Evolutionary conservation across 2,797 vertebrate genomes (phyloP), one percentile per base, ranked within the genome.

Genomic region (Eurystomus glaucurus): DNA sequence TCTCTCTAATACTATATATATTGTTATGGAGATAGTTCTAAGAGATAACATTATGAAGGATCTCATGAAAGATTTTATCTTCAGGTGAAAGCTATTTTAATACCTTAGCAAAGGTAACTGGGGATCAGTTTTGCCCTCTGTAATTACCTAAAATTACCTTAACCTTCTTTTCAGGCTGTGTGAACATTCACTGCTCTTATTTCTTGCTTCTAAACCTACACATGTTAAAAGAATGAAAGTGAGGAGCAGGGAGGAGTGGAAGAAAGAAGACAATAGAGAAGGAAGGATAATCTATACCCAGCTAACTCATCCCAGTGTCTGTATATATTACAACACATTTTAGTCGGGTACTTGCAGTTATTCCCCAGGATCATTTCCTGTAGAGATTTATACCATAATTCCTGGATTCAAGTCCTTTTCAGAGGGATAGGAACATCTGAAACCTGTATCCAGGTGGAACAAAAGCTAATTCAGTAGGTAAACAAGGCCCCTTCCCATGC

Each of bases 11-110:
- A 91, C 87, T 87, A 61, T 89, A 94, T 91, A 89, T 93, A 96
- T 94, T 96, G 77, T 97, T 96, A 94, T 66, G 66, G 77, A 97
- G 97, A 78, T 94, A 41, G 62, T 93, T 97, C 74, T 74, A 60
- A 76, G 70, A 85, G 93, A 91, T 94, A 92, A 89, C 55, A 80
- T 94, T 94, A 89, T 88, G 68, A 96, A 94, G 54, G 22, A 82
- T 92, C 75, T 96, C 91, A 93, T 85, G 90, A 96, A 96, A 97
- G 83, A 95, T 93, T 75, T 92, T 97, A 95, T 93, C 93, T 94
- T 93, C 81, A 31, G 83, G 75, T 85, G 88, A 92, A 96, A 97
- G 76, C 66, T 93, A 87, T 93, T 95, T 97, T 81, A 97, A 90
- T 95, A 83, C 75, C 51, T 84, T 69, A 72, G 25, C 64, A 83